Evolutionary conservation across 1,140 invertebrate genomes (phyloP).

Genomic region (Carcinoscorpius rotundicauda): DNA sequence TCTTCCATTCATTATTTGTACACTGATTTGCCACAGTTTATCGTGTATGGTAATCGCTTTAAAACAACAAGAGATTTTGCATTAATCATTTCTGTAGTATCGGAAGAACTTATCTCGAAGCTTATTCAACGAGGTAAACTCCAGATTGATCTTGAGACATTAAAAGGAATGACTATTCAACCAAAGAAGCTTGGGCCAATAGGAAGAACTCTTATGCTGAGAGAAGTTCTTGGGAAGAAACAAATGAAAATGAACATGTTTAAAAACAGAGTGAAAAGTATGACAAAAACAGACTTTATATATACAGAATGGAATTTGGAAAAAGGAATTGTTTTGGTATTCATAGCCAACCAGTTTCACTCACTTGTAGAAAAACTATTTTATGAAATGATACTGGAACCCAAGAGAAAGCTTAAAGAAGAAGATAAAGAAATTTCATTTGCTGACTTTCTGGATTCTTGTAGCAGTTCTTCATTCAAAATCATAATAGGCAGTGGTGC

Average conservation of each 20-base stretch:
- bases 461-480: background rate
- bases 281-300: constrained; percentile 2
- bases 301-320: constrained; percentile 8
- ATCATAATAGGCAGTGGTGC: constrained; percentile 12
- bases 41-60: constrained; percentile 14
- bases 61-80: constrained; percentile 13
- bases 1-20: constrained; percentile 70
- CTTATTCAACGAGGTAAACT: background rate
- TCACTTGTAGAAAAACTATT: background rate
- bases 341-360: background rate
- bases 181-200: constrained; percentile 4
- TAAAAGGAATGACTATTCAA: constrained; percentile 5
- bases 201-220: constrained; percentile 9
- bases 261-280: constrained; percentile 11
- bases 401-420: too few relatives aligned
- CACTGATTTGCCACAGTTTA: constrained; percentile 7
- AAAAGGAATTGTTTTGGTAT: constrained; percentile 12
- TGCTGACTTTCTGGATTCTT: background rate
- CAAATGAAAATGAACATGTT: constrained; percentile 2
- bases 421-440: background rate
- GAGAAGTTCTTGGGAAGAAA: constrained; percentile 9
- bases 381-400: background rate
- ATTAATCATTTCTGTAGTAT: constrained; percentile 11
- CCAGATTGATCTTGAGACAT: background rate
- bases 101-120: constrained; percentile 2